A percentile compares a stretch with the other conserved stretches of the same genome.
Conservation (phyloP, 1,140 invertebrate species). For the Mactra quadrangularis region DNA sequence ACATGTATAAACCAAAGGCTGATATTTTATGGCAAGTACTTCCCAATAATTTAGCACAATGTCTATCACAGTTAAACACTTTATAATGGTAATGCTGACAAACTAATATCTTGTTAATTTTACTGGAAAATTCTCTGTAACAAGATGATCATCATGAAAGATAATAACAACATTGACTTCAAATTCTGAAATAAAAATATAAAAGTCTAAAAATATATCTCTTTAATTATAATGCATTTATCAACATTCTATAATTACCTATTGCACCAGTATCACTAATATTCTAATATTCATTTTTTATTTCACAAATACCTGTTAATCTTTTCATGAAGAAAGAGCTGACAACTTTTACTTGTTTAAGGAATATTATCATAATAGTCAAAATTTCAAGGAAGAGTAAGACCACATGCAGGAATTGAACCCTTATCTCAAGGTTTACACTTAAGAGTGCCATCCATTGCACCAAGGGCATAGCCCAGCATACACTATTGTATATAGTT, state of each 20-base stretch:
- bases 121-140: slow-evolving; percentile 98
- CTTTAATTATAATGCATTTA: slow-evolving; percentile 28
- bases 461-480: no score
- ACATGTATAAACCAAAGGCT: background rate
- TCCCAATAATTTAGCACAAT: background rate
- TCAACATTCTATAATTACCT: background rate
- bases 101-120: slow-evolving; percentile 86
- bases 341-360: no score
- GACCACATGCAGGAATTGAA: no score
- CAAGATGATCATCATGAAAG: slow-evolving; percentile 96
- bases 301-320: no score
- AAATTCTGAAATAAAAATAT: slow-evolving; percentile 91
- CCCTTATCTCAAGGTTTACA: no score
- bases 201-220: slow-evolving; percentile 81
- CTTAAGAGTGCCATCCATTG: no score
- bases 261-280: background rate
- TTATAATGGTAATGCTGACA: background rate
- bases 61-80: background rate
- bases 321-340: no score
- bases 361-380: no score
- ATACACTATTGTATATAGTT: no score
- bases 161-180: slow-evolving; percentile 97
- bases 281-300: background rate
- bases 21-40: background rate
- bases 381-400: no score